Base-by-base conservation (phyloP, 2,797 vertebrate genomes). In the Tragopan temminckii region DNA sequence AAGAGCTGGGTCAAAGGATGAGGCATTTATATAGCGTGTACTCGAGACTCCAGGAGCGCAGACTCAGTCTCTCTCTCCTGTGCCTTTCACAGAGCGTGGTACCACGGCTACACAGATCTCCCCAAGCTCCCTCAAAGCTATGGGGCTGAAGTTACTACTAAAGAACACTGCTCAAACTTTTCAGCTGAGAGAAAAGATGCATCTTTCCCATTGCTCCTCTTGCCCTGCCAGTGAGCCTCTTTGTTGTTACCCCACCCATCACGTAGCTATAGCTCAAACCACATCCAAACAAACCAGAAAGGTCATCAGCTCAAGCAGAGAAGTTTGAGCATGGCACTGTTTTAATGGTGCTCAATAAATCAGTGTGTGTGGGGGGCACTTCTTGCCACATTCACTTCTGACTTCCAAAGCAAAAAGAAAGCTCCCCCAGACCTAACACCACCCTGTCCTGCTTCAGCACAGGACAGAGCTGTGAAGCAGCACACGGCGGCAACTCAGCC, bases 1-100 rank as follows among this genome's bases (percentile, higher is more conserved):
- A 97, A 83, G 74, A 93, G 80, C 76, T 88, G 29, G 87, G 87
- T 90, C 86, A 90, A 95, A 94, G 88, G 83, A 94, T 46, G 66
- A 85, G 76, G 80, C 58, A 72, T 75, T 70, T 68, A 71, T 35
- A 9, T 5, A 79, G 75, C 2, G 3, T 29, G 52, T 53, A 42
- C 57, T 91, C 0, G 4, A 71, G 63, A 3, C 29, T 92, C 82
- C 53, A 23, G 46, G 14, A 8, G 13, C 3, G 24, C 70, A 74
- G 66, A 40, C 35, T 79, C 43, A 13, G 66, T 84, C 88, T 83
- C 67, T 53, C n/a, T 38, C 42, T 9, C 2, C 4, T 5, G 2
- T 46, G 15, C 50, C n/a, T 84, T 48, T 23, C 20, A 46, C 17
- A 48, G 42, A 25, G 25, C 19, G 58, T 0, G n/a, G 31, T 25